Conservation (phyloP, 2,113 vertebrate genomes). For the Vulpes vulpes region DNA sequence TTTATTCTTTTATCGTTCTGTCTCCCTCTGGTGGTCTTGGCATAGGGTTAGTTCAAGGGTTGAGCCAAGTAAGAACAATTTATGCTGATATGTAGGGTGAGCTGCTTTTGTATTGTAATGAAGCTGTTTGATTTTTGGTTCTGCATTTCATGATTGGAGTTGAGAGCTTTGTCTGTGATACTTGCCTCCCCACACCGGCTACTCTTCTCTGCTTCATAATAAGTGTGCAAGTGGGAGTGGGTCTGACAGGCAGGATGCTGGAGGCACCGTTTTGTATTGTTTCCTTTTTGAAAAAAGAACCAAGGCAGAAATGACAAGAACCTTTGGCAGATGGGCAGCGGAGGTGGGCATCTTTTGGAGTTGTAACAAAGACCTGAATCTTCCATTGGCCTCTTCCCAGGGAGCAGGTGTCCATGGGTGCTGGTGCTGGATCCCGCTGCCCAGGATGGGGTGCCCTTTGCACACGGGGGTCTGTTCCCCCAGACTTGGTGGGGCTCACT, state of each 20-base stretch:
- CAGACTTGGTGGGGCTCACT: background rate
- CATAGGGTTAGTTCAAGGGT: background rate
- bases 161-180: background rate
- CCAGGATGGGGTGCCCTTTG: background rate
- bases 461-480: background rate
- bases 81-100: accelerated
- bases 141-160: background rate
- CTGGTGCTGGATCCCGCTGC: background rate
- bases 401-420: background rate
- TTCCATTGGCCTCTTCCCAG: background rate
- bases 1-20: background rate
- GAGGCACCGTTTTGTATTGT: accelerated
- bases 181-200: accelerated
- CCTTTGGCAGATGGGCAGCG: accelerated
- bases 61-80: background rate
- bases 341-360: background rate
- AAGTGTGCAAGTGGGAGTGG: background rate
- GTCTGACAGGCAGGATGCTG: background rate
- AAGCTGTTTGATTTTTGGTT: background rate
- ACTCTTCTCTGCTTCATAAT: background rate
- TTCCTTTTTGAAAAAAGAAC: background rate
- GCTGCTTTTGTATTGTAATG: accelerated
- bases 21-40: slow-evolving; percentile 65
- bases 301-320: background rate
- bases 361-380: background rate